These are phyloP conservation scores for Tonatia bakeri DNA, from an alignment of 2,113 vertebrate genomes.

Conservation along the genomic window DNA sequence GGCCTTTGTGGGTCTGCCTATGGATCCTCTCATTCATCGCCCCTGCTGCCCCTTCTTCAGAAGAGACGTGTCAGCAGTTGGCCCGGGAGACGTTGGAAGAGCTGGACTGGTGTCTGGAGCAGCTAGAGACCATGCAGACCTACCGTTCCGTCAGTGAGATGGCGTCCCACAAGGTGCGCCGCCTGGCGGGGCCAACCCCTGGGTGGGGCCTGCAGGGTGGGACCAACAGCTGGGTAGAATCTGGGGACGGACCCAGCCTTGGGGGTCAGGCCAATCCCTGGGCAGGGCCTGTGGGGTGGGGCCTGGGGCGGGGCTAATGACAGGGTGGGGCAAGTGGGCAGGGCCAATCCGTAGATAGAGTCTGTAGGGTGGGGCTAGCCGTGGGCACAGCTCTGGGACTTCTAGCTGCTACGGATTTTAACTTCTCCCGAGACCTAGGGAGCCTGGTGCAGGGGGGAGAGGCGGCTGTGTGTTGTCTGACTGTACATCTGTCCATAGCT, in stretches of 20 bases:
- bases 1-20: neutral
- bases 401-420: neutral
- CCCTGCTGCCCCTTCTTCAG: conserved; percentile 70
- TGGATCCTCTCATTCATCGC: neutral
- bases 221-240: no score
- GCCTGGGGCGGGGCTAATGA: neutral
- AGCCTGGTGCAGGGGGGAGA: neutral
- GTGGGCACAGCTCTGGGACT: neutral
- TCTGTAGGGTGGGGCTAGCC: neutral
- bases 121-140: conserved; percentile 93
- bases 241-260: neutral
- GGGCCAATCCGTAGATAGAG: neutral
- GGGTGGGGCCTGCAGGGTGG: neutral
- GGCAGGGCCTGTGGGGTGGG: neutral
- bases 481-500: neutral
- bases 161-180: conserved; percentile 83
- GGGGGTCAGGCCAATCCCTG: neutral
- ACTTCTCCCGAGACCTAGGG: neutral
- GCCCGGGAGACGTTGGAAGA: conserved; percentile 93
- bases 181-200: neutral
- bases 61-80: conserved; percentile 94
- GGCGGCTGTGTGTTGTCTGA: no score
- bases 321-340: neutral
- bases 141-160: conserved; percentile 95
- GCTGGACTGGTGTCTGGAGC: conserved; percentile 95